These are phyloP conservation scores for Pavo muticus DNA, from an alignment of 2,113 vertebrate genomes.

Conservation along the genomic window DNA sequence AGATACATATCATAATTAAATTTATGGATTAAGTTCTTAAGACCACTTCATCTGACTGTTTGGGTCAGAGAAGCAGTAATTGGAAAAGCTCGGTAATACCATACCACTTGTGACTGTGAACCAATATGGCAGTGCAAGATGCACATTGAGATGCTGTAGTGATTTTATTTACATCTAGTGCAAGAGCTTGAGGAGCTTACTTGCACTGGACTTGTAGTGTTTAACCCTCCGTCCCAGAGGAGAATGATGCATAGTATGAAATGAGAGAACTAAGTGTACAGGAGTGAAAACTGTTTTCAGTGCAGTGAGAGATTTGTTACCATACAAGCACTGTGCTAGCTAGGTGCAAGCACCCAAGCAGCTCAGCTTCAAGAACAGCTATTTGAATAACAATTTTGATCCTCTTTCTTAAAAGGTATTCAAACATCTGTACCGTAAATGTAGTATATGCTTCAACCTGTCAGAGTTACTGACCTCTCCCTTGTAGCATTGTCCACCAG, in stretches of 20 bases:
- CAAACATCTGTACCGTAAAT: background rate
- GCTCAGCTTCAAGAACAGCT: background rate
- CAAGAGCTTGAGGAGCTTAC: background rate
- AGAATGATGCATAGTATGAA: background rate
- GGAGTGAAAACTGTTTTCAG: background rate
- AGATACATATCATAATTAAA: background rate
- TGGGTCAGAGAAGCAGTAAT: background rate
- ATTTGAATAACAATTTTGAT: background rate
- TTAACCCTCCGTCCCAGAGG: background rate
- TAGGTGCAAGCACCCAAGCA: background rate
- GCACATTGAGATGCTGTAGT: background rate
- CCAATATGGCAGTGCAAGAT: rapidly evolving
- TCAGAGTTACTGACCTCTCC: conserved; percentile 43
- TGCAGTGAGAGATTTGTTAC: background rate
- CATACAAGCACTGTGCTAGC: rapidly evolving
- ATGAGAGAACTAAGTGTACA: background rate
- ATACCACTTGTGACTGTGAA: background rate
- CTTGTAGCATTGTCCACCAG: background rate
- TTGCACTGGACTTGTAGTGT: background rate
- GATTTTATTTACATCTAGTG: background rate
- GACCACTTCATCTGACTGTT: background rate
- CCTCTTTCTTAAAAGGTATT: background rate
- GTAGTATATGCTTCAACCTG: background rate
- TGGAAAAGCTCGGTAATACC: background rate
- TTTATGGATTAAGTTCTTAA: background rate